These are phyloP conservation scores for Triplophysa dalaica DNA, from an alignment of 2,113 vertebrate species.

Conservation along the genomic window DNA sequence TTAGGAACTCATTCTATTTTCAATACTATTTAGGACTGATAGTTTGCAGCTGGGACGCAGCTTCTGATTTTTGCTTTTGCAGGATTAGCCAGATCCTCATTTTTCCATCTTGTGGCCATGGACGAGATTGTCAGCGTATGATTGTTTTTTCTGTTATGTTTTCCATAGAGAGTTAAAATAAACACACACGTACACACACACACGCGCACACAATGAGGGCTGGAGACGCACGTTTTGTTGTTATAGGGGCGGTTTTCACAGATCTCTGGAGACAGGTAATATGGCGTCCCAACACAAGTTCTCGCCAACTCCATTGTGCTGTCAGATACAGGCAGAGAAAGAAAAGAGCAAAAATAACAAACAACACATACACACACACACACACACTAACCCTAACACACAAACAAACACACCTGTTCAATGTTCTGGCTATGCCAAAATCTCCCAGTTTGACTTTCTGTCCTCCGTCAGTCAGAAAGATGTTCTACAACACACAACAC, in stretches of 20 bases:
- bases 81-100: no score
- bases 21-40: no score
- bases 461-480: conserved; percentile 86
- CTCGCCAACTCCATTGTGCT: conserved; percentile 87
- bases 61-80: no score
- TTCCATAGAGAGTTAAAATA: no score
- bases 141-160: no score
- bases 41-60: no score
- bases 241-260: conserved; percentile 91
- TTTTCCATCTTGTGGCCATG: no score
- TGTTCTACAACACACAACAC: conserved; percentile 76
- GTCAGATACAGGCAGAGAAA: conserved; percentile 52
- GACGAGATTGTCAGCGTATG: no score
- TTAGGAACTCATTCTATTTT: no score
- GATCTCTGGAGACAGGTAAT: conserved; percentile 93
- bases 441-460: conserved; percentile 88
- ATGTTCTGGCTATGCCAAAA: conserved; percentile 88
- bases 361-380: neutral
- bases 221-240: conserved; percentile 86
- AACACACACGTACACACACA: conserved; percentile 8
- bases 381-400: neutral
- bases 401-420: conserved; percentile 81
- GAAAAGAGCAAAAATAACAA: neutral
- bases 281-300: conserved; percentile 88
- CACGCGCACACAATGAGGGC: no score